A percentile compares a stretch with the other conserved stretches of the same genome.
Evolutionary conservation across 1,140 invertebrate species (phyloP).

Genomic region (Euwallacea similis): DNA sequence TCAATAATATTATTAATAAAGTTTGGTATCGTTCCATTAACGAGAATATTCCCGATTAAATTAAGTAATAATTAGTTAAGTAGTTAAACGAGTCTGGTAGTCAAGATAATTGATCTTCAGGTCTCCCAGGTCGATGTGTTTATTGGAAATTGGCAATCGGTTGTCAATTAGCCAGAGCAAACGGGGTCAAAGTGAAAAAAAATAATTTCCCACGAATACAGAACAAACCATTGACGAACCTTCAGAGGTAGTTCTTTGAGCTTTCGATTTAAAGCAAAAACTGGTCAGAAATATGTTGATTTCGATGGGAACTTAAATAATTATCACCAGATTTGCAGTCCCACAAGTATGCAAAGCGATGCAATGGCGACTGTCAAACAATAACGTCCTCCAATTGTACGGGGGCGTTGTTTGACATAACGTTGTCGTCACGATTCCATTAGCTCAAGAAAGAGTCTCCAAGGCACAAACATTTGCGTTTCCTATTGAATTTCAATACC

Average conservation of each 20-base stretch:
- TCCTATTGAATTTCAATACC: constrained; percentile 28
- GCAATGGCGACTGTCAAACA: too few relatives aligned
- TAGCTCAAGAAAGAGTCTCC: constrained; percentile 2
- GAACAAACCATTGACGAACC: neutral
- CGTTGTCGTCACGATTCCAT: neutral
- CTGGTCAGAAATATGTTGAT: too few relatives aligned
- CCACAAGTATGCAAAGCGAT: too few relatives aligned
- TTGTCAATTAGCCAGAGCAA: constrained; percentile 20
- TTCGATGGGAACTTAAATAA: too few relatives aligned
- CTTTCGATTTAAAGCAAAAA: neutral
- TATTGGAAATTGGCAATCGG: constrained; percentile 28
- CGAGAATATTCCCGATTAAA: neutral
- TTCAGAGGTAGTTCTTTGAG: neutral
- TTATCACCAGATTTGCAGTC: too few relatives aligned
- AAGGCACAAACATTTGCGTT: constrained; percentile 17
- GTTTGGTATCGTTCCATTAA: neutral
- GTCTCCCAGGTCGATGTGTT: constrained; percentile 16
- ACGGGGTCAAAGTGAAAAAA: constrained; percentile 24
- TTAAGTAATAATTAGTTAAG: constrained; percentile 13
- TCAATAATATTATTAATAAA: neutral
- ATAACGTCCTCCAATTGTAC: neutral
- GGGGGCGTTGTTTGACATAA: neutral
- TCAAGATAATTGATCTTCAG: constrained; percentile 22
- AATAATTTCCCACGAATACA: constrained; percentile 21
- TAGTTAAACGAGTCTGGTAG: constrained; percentile 23